A percentile compares a stretch with the other conserved stretches of the same genome.
These are phyloP conservation scores for Cyclina sinensis DNA, from an alignment of 1,140 invertebrate species.

Conservation along the genomic window DNA sequence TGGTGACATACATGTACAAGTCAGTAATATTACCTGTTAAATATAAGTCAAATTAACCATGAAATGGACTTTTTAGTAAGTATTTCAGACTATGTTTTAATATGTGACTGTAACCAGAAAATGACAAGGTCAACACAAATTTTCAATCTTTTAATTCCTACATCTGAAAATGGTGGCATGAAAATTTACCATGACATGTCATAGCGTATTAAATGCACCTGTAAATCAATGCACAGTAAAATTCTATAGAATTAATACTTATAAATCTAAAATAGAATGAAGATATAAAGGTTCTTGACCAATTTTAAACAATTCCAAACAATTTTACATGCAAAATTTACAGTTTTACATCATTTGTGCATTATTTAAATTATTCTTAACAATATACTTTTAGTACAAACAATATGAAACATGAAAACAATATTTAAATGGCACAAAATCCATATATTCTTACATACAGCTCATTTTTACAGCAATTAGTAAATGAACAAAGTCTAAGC, in stretches of 20 bases:
- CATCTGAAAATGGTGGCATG: constrained; percentile 11
- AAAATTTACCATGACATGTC: constrained; percentile 32
- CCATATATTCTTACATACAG: no score
- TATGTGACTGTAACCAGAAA: no score
- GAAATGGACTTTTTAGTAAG: no score
- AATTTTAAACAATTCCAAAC: constrained; percentile 5
- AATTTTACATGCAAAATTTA: constrained; percentile 35
- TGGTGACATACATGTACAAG: no score
- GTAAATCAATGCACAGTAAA: neutral
- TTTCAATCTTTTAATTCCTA: constrained; percentile 27
- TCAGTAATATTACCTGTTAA: no score
- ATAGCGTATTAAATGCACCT: constrained; percentile 6
- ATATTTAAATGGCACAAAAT: neutral
- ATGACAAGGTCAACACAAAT: no score
- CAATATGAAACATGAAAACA: neutral
- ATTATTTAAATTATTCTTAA: neutral
- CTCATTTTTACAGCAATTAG: no score
- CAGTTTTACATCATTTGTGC: neutral
- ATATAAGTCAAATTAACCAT: no score
- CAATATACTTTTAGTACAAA: neutral
- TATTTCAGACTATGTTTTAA: no score
- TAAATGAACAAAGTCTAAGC: no score
- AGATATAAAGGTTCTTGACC: neutral
- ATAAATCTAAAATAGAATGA: constrained; percentile 2
- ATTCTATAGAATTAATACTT: constrained; percentile 35